These are phyloP conservation scores for Oscarella lobularis DNA, from an alignment of 37 sponge, comb jelly and placozoan genomes.

Conservation along the genomic window DNA sequence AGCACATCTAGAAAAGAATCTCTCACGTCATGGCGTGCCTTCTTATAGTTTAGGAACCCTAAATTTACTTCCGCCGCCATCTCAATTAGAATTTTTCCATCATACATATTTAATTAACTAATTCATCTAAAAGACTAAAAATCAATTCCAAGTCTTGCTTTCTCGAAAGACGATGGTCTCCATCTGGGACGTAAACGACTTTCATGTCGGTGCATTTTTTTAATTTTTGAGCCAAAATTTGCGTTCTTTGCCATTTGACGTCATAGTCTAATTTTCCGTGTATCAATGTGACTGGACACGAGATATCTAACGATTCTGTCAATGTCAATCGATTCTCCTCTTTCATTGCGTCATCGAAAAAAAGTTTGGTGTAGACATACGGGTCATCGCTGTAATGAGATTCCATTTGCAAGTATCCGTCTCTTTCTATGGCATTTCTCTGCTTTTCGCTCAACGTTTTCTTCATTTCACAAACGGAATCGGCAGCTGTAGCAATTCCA, in stretches of 20 bases:
- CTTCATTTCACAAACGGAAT: constrained; percentile 36
- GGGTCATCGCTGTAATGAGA: constrained; percentile 19
- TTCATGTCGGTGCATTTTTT: neutral
- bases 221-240: constrained; percentile 23
- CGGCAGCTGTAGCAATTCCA: constrained; percentile 41
- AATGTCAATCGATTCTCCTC: constrained; percentile 42
- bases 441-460: constrained; percentile 25
- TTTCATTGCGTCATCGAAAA: constrained; percentile 49
- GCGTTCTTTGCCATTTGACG: constrained; percentile 17
- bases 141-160: constrained; percentile 42
- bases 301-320: neutral
- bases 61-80: no score
- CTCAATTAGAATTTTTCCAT: no score
- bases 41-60: no score
- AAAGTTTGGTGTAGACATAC: constrained; percentile 8
- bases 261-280: constrained; percentile 44
- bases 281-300: constrained; percentile 34
- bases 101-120: no score
- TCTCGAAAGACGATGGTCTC: constrained; percentile 50
- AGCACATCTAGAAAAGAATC: no score
- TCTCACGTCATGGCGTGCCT: no score
- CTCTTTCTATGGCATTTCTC: constrained; percentile 22
- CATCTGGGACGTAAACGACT: constrained; percentile 37
- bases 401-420: constrained; percentile 14
- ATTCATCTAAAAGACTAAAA: no score